A percentile compares a stretch with the other conserved stretches of the same genome.
Conservation (phyloP, 2,113 vertebrate genomes). For the western clawed frog (Xenopus tropicalis) region UCB_Xtro_10.0 CM004445.2:85754001-85754500, state of each 20-base stretch:
- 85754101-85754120: background rate
- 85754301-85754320: constrained; percentile 3
- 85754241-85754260: constrained; percentile 30
- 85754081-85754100: background rate
- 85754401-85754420: background rate
- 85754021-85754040: background rate
- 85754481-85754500: background rate
- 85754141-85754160: background rate
- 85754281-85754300: constrained; percentile 34
- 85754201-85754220: constrained; percentile 6
- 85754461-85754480: background rate
- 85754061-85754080: constrained; percentile 2
- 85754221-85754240: constrained; percentile 16
- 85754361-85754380: background rate
- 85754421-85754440: background rate
- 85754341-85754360: background rate
- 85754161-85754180: background rate
- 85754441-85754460: background rate
- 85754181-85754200: background rate
- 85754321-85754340: constrained; percentile 14
- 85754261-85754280: constrained; percentile 30
- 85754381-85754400: background rate
- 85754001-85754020: background rate
- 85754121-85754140: background rate
- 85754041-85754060: background rate